Base-by-base conservation (phyloP, 2,888 invertebrate genomes). In the Taphrorychus bicolor region DNA sequence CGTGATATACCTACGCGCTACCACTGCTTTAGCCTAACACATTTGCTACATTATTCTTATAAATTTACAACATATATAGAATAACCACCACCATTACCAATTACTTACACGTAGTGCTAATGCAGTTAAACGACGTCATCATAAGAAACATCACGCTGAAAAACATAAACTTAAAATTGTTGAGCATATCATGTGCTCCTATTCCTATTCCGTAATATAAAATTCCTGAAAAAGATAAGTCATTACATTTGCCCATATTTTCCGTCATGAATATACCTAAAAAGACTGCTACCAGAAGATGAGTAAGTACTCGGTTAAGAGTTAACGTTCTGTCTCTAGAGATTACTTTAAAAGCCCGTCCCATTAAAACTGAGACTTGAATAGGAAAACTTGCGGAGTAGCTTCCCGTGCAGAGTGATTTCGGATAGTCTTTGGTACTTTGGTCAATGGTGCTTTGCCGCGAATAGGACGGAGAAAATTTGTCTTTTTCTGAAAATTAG, bases 81-180 rank as follows among this genome's bases (percentile, higher is more conserved):
- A n/a, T n/a, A n/a, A n/a, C n/a, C n/a, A n/a, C n/a, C n/a, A n/a
- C n/a, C n/a, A n/a, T n/a, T n/a, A n/a, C n/a, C 17, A 4, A 3
- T 61, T 66, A 89, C 94, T 93, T 86, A 97, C 97, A 97, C 72
- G 91, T 92, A 22, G 97, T 89, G 51, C 93, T 88, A 63, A 95
- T 92, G 11, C 95, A 90, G 83, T 94, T 96, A 81, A 97, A 94
- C 0, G 97, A 93, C 4, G 94, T 95, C 81, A 94, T 95, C 92
- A 97, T 95, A 59, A 97, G 86, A 82, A 97, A 98, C 88, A 98
- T 91, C 58, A 95, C 88, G 70, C 92, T 91, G 83, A 95, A 97
- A 84, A 95, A 97, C 23, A 96, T 85, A 78, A 92, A 93, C 78
- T 93, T 94, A 77, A 92, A 93, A 80, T 94, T 98, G 80, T 95